Evolutionary conservation across 2,113 vertebrate species (phyloP).

Genomic region (Centropus bengalensis): DNA sequence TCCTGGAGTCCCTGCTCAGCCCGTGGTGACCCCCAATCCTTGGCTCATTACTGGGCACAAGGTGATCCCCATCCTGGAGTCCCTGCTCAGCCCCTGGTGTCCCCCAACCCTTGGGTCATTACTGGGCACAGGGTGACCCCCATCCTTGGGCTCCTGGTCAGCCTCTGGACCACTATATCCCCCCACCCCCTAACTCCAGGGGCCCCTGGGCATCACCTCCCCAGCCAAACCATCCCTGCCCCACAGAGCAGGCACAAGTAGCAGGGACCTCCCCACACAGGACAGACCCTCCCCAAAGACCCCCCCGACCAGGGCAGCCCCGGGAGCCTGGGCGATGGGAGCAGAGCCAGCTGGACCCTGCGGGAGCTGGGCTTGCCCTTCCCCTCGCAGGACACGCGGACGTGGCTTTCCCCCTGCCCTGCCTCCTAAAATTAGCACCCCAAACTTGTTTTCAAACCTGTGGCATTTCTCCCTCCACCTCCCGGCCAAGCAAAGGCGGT

Average conservation of each 20-base stretch:
- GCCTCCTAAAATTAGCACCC: constrained; percentile 17
- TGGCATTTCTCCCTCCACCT: neutral
- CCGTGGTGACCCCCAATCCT: too few relatives aligned
- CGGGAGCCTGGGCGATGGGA: neutral
- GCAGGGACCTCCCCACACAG: rapidly evolving
- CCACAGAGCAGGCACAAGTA: neutral
- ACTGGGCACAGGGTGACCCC: too few relatives aligned
- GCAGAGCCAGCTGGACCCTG: neutral
- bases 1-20: too few relatives aligned
- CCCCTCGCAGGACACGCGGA: neutral
- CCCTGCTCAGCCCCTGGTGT: neutral
- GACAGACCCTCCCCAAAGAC: neutral
- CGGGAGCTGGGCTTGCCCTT: neutral
- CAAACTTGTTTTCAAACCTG: constrained; percentile 6
- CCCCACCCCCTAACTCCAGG: rapidly evolving
- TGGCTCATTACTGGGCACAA: neutral
- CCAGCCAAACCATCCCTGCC: neutral
- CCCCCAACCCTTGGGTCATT: too few relatives aligned
- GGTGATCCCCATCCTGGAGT: neutral
- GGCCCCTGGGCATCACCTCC: neutral
- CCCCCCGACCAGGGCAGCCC: rapidly evolving
- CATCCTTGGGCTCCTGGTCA: too few relatives aligned
- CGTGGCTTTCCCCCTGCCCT: neutral
- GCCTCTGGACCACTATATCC: too few relatives aligned
- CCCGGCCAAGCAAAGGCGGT: neutral